Evolutionary conservation across 2,113 vertebrate species (phyloP).

Genomic region (Sceloporus undulatus): DNA sequence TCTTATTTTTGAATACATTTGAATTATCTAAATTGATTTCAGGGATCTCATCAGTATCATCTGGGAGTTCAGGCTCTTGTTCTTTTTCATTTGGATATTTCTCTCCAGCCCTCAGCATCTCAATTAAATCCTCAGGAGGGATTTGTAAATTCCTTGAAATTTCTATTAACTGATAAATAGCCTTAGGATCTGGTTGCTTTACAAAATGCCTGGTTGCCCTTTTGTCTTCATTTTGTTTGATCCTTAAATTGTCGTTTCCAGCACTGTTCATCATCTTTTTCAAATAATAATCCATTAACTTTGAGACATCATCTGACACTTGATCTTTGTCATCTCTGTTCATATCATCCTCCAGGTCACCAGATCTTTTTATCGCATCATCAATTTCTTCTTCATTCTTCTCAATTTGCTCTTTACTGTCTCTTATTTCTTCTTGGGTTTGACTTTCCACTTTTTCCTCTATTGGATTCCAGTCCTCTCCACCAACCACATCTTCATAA

Average conservation of each 20-base stretch:
- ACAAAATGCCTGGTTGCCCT: conserved; percentile 70
- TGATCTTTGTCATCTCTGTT: conserved; percentile 80
- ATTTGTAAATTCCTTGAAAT: conserved; percentile 93
- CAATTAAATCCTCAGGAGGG: conserved; percentile 90
- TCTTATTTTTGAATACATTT: conserved; percentile 76
- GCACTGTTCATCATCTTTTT: conserved; percentile 84
- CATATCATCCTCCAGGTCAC: conserved; percentile 72
- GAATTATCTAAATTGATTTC: conserved; percentile 75
- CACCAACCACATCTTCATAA: conserved; percentile 87
- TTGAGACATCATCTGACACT: conserved; percentile 83
- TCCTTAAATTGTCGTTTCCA: conserved; percentile 77
- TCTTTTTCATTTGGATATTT: conserved; percentile 72
- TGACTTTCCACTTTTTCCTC: conserved; percentile 89
- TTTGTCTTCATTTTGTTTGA: conserved; percentile 80
- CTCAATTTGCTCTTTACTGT: conserved; percentile 84
- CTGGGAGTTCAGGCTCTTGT: conserved; percentile 73
- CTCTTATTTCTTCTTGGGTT: conserved; percentile 88
- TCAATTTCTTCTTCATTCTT: conserved; percentile 80
- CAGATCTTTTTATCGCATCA: conserved; percentile 84
- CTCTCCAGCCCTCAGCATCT: conserved; percentile 85
- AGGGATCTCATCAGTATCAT: conserved; percentile 70
- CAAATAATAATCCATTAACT: conserved; percentile 88
- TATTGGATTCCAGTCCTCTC: conserved; percentile 87
- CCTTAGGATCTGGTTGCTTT: conserved; percentile 82
- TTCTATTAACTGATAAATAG: conserved; percentile 88